Evolutionary conservation across 92 coral and sea anemone genomes (phyloP).

Genomic region (Epizoanthus rinbou): DNA sequence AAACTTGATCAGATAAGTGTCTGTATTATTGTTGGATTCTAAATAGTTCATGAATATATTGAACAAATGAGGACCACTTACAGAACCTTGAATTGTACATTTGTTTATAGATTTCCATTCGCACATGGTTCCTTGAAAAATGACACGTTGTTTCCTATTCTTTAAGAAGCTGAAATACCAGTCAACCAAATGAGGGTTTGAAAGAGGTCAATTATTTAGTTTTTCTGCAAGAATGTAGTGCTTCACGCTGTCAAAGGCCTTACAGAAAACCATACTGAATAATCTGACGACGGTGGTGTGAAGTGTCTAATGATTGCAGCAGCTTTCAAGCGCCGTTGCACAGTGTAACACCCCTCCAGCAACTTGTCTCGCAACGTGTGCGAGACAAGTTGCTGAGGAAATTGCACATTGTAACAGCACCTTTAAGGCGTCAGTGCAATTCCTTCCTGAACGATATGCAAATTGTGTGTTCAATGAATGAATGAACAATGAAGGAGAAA

Average conservation of each 20-base stretch:
- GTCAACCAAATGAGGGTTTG: slow-evolving; percentile 5
- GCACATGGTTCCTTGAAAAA: not conserved
- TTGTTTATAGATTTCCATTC: slow-evolving; percentile 4
- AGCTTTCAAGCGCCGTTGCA: too few species aligned
- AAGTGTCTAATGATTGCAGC: slow-evolving; percentile 1
- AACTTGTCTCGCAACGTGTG: too few species aligned
- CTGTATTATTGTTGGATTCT: not conserved
- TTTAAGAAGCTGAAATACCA: slow-evolving; percentile 13
- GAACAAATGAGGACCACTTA: not conserved
- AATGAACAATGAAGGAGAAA: too few species aligned
- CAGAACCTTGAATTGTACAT: slow-evolving; percentile 11
- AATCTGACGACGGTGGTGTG: slow-evolving; percentile 18
- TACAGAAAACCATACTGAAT: slow-evolving; percentile 10
- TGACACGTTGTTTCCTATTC: slow-evolving; percentile 10
- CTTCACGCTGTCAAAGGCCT: slow-evolving; percentile 4
- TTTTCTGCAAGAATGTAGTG: slow-evolving; percentile 7
- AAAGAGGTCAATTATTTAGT: slow-evolving; percentile 2
- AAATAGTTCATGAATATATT: not conserved
- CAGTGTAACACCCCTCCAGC: too few species aligned
- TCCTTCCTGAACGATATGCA: too few species aligned
- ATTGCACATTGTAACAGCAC: too few species aligned
- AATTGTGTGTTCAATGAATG: too few species aligned
- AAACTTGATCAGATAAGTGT: not conserved
- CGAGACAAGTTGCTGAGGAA: too few species aligned
- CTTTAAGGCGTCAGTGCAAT: slow-evolving; percentile 18